These are phyloP conservation scores for Stenodema calcarata DNA, from an alignment of 2,888 invertebrate species.

Conservation along the genomic window DNA sequence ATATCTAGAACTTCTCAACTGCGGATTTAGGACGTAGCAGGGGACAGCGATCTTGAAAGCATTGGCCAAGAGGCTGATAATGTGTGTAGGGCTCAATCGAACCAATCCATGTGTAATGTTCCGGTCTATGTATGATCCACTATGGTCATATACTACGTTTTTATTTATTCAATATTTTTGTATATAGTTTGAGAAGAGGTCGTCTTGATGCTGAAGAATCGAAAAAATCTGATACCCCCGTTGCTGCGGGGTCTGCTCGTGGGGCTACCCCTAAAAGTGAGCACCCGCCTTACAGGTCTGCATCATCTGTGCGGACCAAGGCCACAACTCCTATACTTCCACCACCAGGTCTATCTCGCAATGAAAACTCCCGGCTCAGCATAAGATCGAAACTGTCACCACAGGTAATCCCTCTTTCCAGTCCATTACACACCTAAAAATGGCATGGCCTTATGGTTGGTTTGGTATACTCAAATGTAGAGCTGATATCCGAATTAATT, in stretches of 20 bases:
- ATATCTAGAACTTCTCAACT: too few relatives aligned
- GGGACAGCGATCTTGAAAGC: too few relatives aligned
- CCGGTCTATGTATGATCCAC: too few relatives aligned
- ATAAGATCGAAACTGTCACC: conserved; percentile 64
- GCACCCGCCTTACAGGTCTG: conserved; percentile 39
- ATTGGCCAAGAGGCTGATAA: too few relatives aligned
- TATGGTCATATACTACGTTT: too few relatives aligned
- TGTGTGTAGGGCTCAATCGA: too few relatives aligned
- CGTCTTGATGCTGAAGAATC: conserved; percentile 53
- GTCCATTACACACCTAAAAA: too few relatives aligned
- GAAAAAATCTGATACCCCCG: conserved; percentile 48
- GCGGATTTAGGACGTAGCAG: too few relatives aligned
- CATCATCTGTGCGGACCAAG: conserved; percentile 45
- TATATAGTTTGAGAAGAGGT: conserved; percentile 55
- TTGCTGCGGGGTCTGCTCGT: conserved; percentile 39
- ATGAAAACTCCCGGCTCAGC: conserved; percentile 71
- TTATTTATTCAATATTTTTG: neutral
- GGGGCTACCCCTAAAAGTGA: conserved; percentile 27
- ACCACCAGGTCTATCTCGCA: conserved; percentile 64
- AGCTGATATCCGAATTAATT: neutral
- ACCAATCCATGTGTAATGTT: too few relatives aligned
- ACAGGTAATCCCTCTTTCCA: conserved; percentile 49
- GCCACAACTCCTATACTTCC: conserved; percentile 49
- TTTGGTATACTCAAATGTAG: too few relatives aligned
- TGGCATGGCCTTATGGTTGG: too few relatives aligned